Conservation (phyloP, 2,113 vertebrate species). For the Malurus elegans region DNA sequence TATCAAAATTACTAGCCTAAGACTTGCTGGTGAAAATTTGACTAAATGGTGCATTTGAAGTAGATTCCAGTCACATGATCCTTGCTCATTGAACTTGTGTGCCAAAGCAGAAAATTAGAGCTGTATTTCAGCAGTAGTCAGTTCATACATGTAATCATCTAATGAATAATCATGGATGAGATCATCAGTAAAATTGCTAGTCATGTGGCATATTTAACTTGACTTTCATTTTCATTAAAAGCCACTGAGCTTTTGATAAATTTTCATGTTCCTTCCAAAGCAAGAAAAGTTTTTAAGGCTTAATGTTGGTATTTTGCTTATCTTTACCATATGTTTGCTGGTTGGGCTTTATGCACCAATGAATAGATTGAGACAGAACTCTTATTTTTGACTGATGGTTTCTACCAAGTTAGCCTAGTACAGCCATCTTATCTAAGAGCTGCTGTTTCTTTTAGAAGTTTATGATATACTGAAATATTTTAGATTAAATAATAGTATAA, state of each 20-base stretch:
- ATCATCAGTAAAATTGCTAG: not conserved
- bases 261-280: not conserved
- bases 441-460: not conserved
- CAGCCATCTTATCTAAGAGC: not conserved
- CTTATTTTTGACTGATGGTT: not conserved
- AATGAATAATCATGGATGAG: not conserved
- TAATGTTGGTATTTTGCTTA: not conserved
- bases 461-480: not conserved
- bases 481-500: rapidly evolving
- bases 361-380: not conserved
- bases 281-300: not conserved
- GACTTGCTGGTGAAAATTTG: not conserved
- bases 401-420: not conserved
- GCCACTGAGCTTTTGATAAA: rapidly evolving
- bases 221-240: not conserved
- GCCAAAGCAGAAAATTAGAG: not conserved
- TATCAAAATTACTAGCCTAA: not conserved
- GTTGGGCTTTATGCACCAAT: not conserved
- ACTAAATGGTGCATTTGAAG: not conserved
- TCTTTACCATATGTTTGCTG: not conserved
- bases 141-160: not conserved
- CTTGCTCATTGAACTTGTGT: not conserved
- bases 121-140: not conserved
- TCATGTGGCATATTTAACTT: not conserved
- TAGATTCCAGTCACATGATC: not conserved